Conservation (phyloP, 2,888 invertebrate genomes). For the Hofmannophila pseudospretella region DNA sequence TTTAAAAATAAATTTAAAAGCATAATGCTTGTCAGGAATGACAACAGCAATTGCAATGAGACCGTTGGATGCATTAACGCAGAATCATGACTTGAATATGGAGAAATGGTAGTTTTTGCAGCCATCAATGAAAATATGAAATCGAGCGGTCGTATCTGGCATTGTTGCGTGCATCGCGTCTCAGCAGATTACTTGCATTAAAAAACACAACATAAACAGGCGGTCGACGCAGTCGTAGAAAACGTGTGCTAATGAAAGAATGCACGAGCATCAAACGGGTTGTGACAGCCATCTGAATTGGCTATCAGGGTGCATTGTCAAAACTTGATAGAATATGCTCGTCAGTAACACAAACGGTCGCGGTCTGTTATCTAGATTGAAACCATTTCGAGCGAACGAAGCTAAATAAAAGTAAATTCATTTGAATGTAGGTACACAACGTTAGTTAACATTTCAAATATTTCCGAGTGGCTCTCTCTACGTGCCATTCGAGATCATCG, state of each 20-base stretch:
- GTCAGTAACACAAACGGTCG: constrained; percentile 6
- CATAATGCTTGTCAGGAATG: no score
- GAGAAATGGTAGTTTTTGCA: constrained; percentile 11
- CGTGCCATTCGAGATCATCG: neutral
- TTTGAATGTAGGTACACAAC: neutral
- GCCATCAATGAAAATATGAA: constrained; percentile 21
- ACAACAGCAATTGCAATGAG: neutral
- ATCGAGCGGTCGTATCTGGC: constrained; percentile 14
- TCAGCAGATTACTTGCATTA: constrained; percentile 10
- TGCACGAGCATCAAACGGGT: constrained; percentile 8
- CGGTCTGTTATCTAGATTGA: neutral
- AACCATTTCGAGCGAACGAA: neutral
- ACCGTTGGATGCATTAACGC: neutral
- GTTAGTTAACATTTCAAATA: neutral
- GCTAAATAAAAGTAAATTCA: neutral
- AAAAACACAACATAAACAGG: constrained; percentile 20
- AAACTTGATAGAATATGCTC: constrained; percentile 14
- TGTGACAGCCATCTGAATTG: constrained; percentile 13
- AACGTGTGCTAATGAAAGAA: constrained; percentile 13
- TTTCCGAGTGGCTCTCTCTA: neutral
- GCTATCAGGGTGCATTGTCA: constrained; percentile 14
- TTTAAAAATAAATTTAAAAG: neutral
- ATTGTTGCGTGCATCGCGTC: constrained; percentile 15
- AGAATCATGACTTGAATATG: constrained; percentile 15
- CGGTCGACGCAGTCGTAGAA: constrained; percentile 9